Evolutionary conservation across 2,797 vertebrate species (phyloP).

Genomic region (Gallinago nigripennis): DNA sequence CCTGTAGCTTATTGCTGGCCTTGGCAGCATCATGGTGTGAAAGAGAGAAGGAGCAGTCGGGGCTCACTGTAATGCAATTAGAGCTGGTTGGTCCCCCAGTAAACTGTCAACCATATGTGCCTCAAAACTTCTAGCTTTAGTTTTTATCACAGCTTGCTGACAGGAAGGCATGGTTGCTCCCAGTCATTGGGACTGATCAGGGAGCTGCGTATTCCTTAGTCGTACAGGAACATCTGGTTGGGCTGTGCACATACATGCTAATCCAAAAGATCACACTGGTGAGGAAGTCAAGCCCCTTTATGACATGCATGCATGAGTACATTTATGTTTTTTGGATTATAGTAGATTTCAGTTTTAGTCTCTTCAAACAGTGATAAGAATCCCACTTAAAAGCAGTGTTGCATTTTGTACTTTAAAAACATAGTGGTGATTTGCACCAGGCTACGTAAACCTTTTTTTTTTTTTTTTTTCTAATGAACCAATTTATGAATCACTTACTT

Average conservation of each 20-base stretch:
- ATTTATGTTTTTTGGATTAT: neutral
- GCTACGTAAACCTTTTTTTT: neutral
- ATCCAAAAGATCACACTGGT: neutral
- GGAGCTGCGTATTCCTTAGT: neutral
- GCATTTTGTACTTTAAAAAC: neutral
- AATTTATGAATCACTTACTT: conserved; percentile 59
- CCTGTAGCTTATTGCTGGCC: neutral
- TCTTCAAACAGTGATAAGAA: neutral
- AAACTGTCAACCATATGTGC: neutral
- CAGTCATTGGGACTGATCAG: neutral
- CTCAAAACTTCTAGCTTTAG: neutral
- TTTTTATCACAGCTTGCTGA: neutral
- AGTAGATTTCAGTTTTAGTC: neutral
- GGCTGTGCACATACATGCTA: neutral
- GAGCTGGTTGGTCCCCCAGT: neutral
- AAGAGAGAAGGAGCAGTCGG: neutral
- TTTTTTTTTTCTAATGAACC: neutral
- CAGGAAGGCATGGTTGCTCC: neutral
- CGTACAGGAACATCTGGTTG: neutral
- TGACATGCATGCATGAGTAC: rapidly evolving
- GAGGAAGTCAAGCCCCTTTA: neutral
- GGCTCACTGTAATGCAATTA: neutral
- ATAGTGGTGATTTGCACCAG: neutral
- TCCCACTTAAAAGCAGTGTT: neutral
- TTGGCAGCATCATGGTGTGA: neutral